These are phyloP conservation scores for Odontamblyopus lacepedii DNA, from an alignment of 2,797 vertebrate genomes.

Conservation along the genomic window DNA sequence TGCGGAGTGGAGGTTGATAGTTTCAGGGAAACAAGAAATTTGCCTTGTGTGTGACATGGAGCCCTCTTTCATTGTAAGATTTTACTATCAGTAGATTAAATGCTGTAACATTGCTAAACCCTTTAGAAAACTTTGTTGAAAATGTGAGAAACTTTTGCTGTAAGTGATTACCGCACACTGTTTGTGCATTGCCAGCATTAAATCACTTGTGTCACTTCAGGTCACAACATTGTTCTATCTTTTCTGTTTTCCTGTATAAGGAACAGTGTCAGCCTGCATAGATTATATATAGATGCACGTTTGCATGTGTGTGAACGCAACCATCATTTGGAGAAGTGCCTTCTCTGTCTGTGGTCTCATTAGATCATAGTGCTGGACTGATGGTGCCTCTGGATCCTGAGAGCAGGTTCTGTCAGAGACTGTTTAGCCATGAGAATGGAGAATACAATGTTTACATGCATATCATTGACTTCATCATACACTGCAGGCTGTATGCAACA, in stretches of 20 bases:
- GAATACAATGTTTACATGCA: constrained; percentile 75
- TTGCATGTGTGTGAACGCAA: not conserved
- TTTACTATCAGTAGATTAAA: not conserved
- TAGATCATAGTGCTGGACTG: constrained; percentile 14
- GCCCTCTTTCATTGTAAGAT: not conserved
- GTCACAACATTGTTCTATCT: not conserved
- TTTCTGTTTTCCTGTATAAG: not conserved
- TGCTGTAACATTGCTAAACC: not conserved
- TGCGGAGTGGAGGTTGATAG: not conserved
- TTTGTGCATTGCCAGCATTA: not conserved
- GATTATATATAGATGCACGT: not conserved
- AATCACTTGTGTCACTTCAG: constrained; percentile 5
- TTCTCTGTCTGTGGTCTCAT: constrained; percentile 4
- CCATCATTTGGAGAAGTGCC: not conserved
- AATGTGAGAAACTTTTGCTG: constrained; percentile 14
- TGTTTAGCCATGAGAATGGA: constrained; percentile 57
- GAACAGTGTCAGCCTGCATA: not conserved
- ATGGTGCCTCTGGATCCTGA: constrained; percentile 42
- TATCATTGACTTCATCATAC: constrained; percentile 79
- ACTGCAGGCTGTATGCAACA: constrained; percentile 75
- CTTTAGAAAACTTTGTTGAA: constrained; percentile 34
- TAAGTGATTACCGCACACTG: not conserved
- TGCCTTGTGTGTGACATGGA: not conserved
- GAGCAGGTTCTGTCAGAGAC: constrained; percentile 63
- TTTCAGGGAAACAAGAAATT: not conserved